Conservation (phyloP, 1,140 invertebrate species). For the Aricia agestis region DNA sequence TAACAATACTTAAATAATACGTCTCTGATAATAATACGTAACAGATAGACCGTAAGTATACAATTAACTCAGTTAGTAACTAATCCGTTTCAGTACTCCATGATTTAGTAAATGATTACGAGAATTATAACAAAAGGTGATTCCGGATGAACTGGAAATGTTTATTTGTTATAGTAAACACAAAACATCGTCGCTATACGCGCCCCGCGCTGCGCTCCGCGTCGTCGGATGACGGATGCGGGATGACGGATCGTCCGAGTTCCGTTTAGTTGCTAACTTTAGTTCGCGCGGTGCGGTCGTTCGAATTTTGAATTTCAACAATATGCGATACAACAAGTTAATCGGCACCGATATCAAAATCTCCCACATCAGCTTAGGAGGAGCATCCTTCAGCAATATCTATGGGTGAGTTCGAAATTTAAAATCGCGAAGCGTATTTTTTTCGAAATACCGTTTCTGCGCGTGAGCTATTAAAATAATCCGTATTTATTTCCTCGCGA, state of each 20-base stretch:
- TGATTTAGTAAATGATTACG: too few relatives aligned
- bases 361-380: conserved; percentile 77
- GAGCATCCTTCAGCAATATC: conserved; percentile 74
- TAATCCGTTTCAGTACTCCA: too few relatives aligned
- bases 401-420: conserved; percentile 72
- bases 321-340: conserved; percentile 73
- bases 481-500: neutral
- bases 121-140: too few relatives aligned
- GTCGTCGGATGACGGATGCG: too few relatives aligned
- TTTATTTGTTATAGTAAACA: neutral
- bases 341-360: conserved; percentile 77
- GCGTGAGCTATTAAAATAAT: too few relatives aligned
- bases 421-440: neutral
- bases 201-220: neutral
- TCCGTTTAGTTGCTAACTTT: conserved; percentile 12
- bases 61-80: too few relatives aligned
- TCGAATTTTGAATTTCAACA: neutral
- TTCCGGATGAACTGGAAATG: too few relatives aligned
- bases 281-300: neutral
- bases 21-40: too few relatives aligned
- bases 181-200: neutral
- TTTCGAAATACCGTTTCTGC: neutral
- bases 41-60: too few relatives aligned
- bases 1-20: too few relatives aligned
- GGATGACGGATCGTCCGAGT: too few relatives aligned